A percentile compares a stretch with the other conserved stretches of the same genome.
Evolutionary conservation across 53 echinoderm and acorn worm species (phyloP).

Genomic region (Henricia sp.): DNA sequence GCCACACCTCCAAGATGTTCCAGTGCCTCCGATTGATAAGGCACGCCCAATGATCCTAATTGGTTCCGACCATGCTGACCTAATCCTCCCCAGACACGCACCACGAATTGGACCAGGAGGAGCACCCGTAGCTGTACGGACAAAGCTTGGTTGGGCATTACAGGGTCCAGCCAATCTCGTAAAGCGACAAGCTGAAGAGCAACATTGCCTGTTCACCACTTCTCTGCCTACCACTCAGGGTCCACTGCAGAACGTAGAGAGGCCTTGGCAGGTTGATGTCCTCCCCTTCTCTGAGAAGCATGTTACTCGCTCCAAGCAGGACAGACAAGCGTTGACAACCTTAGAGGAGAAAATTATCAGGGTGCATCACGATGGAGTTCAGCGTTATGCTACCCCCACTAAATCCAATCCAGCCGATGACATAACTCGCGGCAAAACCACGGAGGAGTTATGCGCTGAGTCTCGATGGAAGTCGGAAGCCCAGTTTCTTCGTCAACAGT

Average conservation of each 20-base stretch:
- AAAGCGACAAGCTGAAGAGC: constrained; percentile 14
- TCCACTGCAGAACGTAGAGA: neutral
- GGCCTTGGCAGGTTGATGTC: neutral
- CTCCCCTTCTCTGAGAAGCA: neutral
- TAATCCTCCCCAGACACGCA: neutral
- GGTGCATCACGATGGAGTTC: neutral
- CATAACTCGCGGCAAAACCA: neutral
- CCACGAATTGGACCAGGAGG: neutral
- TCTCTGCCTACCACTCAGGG: neutral
- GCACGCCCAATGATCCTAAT: constrained; percentile 41
- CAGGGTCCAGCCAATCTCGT: constrained; percentile 28
- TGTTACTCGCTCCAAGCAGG: constrained; percentile 9
- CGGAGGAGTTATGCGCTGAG: neutral
- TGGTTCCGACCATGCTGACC: neutral
- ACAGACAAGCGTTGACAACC: constrained; percentile 1
- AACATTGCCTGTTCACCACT: constrained; percentile 2
- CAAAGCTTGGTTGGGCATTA: constrained; percentile 36
- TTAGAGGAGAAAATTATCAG: constrained; percentile 12
- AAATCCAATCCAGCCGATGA: neutral
- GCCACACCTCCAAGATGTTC: constrained; percentile 8
- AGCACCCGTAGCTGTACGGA: constrained; percentile 36
- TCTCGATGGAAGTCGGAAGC: neutral
- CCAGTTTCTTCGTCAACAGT: neutral
- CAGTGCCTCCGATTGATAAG: constrained; percentile 2
- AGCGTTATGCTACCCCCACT: constrained; percentile 29